Percentiles rank a stretch among this genome's conserved stretches.
These are phyloP conservation scores for Hybognathus amarus DNA, from an alignment of 2,797 vertebrate genomes.

Conservation along the genomic window DNA sequence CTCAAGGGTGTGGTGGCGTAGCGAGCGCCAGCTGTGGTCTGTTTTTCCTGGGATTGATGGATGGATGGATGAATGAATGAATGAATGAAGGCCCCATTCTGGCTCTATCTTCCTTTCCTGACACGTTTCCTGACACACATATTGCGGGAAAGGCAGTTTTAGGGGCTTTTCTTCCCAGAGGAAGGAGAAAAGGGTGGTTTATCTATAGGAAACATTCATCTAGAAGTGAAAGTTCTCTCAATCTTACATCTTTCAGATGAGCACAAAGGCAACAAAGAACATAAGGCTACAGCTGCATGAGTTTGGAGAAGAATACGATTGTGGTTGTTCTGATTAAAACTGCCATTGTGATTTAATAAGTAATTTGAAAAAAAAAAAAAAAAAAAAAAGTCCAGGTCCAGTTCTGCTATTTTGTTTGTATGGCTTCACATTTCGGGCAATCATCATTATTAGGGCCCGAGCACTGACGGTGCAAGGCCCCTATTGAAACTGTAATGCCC, in stretches of 20 bases:
- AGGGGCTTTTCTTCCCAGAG: conserved; percentile 39
- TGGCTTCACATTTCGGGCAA: not conserved
- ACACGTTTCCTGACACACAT: conserved; percentile 75
- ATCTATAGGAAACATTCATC: not conserved
- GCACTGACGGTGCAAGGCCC: too few relatives aligned
- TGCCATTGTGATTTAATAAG: not conserved
- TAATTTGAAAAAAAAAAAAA: not conserved
- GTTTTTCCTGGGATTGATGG: conserved; percentile 72
- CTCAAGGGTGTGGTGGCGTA: conserved; percentile 77
- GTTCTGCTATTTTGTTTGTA: not conserved
- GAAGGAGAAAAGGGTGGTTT: not conserved
- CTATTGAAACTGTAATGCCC: too few relatives aligned
- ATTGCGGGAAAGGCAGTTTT: conserved; percentile 65
- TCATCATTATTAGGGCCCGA: too few relatives aligned
- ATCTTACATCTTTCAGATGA: not conserved
- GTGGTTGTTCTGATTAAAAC: not conserved
- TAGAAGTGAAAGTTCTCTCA: not conserved
- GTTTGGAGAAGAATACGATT: not conserved
- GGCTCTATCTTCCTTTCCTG: conserved; percentile 53
- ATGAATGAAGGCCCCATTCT: conserved; percentile 21
- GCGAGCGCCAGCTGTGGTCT: conserved; percentile 78
- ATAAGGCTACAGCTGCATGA: not conserved
- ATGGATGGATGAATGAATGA: too few relatives aligned
- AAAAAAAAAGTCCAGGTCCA: not conserved
- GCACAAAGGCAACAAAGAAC: not conserved